Evolutionary conservation across 2,113 vertebrate genomes (phyloP).

Genomic region (Ivindomyrus marchei): DNA sequence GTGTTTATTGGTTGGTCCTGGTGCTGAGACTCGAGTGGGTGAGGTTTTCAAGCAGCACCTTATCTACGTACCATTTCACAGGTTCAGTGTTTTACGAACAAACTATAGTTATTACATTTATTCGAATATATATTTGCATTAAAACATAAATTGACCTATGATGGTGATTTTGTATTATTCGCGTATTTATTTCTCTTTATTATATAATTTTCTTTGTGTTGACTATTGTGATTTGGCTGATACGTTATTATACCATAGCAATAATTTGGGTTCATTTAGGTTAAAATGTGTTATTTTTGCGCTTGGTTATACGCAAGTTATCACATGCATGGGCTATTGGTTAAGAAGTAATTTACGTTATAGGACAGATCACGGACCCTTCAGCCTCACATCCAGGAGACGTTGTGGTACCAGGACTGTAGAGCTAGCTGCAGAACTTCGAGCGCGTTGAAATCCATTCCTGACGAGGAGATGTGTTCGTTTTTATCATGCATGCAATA

Average conservation of each 20-base stretch:
- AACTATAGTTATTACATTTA: background rate
- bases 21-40: conserved; percentile 6
- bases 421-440: background rate
- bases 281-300: background rate
- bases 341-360: background rate
- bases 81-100: background rate
- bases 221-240: background rate
- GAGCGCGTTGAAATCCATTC: background rate
- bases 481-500: background rate
- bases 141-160: background rate
- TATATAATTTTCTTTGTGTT: background rate
- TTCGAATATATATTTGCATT: background rate
- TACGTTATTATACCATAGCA: background rate
- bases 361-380: background rate
- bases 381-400: background rate
- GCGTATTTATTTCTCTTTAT: background rate
- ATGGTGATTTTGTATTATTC: background rate
- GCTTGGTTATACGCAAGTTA: background rate
- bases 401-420: background rate
- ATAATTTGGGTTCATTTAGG: background rate
- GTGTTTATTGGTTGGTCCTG: conserved; percentile 22
- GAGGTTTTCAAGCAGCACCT: background rate
- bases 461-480: background rate
- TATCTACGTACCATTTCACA: background rate
- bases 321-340: background rate